Evolutionary conservation across 2,888 invertebrate species (phyloP).

Genomic region (Philaethria dido): DNA sequence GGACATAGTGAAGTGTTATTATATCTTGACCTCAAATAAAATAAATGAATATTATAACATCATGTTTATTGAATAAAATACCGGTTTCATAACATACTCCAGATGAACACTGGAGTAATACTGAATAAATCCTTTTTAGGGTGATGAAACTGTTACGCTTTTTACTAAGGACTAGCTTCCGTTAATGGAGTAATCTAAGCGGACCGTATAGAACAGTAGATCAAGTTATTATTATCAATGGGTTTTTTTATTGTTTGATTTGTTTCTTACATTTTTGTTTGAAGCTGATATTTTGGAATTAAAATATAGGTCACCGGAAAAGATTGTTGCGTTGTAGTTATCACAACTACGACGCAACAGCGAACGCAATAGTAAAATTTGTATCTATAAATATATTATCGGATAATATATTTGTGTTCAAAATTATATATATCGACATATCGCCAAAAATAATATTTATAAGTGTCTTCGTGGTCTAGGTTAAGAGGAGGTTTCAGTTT

Average conservation of each 20-base stretch:
- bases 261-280: no score
- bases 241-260: neutral
- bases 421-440: no score
- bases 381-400: no score
- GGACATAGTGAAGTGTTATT: no score
- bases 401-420: no score
- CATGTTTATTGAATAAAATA: neutral
- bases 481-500: no score
- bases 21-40: no score
- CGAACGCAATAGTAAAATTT: neutral
- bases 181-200: conserved; percentile 1
- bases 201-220: neutral
- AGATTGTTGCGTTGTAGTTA: no score
- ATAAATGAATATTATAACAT: neutral
- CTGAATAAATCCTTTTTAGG: neutral
- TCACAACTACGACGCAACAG: no score
- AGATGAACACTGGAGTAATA: neutral
- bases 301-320: no score
- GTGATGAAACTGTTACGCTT: conserved; percentile 14
- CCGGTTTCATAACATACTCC: neutral
- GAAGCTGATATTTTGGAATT: no score
- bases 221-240: conserved; percentile 3
- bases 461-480: no score
- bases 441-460: neutral
- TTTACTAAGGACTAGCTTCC: neutral